Evolutionary conservation across 1,140 invertebrate species (phyloP).

Genomic region (Pteromalus puparum): DNA sequence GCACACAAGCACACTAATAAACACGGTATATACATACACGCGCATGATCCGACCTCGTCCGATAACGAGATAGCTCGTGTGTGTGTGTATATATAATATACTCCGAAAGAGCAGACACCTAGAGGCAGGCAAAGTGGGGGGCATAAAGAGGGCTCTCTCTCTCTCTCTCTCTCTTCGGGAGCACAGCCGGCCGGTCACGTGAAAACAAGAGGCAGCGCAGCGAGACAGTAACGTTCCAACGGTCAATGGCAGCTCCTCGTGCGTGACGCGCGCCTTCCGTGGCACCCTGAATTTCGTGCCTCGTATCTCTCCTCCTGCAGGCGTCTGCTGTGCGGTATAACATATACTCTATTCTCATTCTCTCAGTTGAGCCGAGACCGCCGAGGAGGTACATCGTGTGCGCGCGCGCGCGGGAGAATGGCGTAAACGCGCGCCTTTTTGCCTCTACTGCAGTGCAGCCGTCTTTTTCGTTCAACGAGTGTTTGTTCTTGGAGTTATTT

Average conservation of each 20-base stretch:
- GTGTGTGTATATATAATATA: neutral
- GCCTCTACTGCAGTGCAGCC: too few relatives aligned
- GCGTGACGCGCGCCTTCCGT: constrained; percentile 16
- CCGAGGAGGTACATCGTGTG: neutral
- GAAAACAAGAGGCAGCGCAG: neutral
- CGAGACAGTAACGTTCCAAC: constrained; percentile 26
- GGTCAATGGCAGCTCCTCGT: constrained; percentile 25
- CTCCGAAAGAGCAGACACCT: neutral
- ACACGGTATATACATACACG: too few relatives aligned
- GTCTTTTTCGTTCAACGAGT: too few relatives aligned
- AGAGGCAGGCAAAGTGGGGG: neutral
- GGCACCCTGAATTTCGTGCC: neutral
- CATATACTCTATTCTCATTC: too few relatives aligned
- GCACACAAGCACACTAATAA: too few relatives aligned
- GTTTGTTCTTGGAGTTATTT: too few relatives aligned
- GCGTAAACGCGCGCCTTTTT: too few relatives aligned
- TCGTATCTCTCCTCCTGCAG: neutral
- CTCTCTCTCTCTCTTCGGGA: neutral
- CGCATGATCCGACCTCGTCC: too few relatives aligned
- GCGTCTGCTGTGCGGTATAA: too few relatives aligned
- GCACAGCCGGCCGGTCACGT: neutral
- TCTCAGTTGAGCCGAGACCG: neutral
- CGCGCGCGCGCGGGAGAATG: neutral
- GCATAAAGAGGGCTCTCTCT: neutral
- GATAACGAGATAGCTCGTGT: neutral